A percentile compares a stretch with the other conserved stretches of the same genome.
These are phyloP conservation scores for Watsonalla binaria DNA, from an alignment of 2,888 invertebrate genomes.

Conservation along the genomic window DNA sequence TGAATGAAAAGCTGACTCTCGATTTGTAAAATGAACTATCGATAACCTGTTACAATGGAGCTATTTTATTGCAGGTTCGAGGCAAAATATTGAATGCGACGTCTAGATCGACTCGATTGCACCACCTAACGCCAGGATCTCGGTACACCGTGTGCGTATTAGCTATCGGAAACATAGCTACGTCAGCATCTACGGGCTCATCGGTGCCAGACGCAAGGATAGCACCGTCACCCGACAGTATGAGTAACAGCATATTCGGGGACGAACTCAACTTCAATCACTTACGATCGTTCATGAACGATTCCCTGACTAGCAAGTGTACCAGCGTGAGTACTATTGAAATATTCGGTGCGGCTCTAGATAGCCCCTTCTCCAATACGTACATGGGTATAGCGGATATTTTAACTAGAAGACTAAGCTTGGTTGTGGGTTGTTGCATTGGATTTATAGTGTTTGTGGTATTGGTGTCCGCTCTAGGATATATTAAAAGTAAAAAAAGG, in stretches of 20 bases:
- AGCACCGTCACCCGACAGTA: conserved; percentile 58
- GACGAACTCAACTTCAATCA: conserved; percentile 78
- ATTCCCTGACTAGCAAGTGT: conserved; percentile 87
- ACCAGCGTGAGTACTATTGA: conserved; percentile 87
- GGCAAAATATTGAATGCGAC: conserved; percentile 86
- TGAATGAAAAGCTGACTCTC: conserved; percentile 19
- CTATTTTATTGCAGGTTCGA: conserved; percentile 79
- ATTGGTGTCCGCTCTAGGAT: conserved; percentile 89
- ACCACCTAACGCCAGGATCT: conserved; percentile 86
- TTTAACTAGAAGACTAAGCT: conserved; percentile 87
- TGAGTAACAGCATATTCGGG: conserved; percentile 69
- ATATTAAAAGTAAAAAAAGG: conserved; percentile 91
- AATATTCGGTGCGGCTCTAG: conserved; percentile 81
- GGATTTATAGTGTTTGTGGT: conserved; percentile 92
- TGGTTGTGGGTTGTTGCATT: conserved; percentile 92
- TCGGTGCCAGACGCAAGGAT: conserved; percentile 74
- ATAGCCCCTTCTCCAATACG: conserved; percentile 79
- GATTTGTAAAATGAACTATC: conserved; percentile 7
- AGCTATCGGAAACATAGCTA: conserved; percentile 85
- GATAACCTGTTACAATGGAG: conserved; percentile 4
- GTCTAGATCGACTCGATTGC: conserved; percentile 85
- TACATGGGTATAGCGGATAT: conserved; percentile 86
- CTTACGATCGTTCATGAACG: conserved; percentile 68
- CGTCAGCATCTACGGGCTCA: conserved; percentile 57
- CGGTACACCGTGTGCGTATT: conserved; percentile 92